Base-by-base conservation (phyloP, 2,797 vertebrate genomes). In the Oreochromis grahami region DNA sequence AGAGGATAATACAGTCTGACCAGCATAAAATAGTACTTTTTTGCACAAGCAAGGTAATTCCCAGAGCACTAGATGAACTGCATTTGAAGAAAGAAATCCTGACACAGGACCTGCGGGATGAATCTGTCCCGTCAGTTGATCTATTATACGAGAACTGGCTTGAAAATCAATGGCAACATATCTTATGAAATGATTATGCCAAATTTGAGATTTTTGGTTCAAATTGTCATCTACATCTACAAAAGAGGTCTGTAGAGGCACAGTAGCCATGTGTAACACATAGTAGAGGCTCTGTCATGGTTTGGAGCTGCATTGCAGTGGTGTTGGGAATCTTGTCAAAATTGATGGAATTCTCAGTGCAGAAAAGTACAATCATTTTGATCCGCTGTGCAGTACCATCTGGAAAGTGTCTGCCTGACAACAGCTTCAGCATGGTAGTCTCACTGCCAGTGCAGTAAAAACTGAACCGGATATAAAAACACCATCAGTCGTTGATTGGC, bases 371-470 rank as follows among this genome's bases (percentile, higher is more conserved):
- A 38, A 14, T 38, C 60, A 0, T 21, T 63, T 63, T 63, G 34
- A 38, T 65, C 19, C 0, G 4, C 34, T 38, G 7, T 0, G 19
- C 60, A 38, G 7, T 65, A 38, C 11, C 19, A 21, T 65, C 60
- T 65, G 60, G 60, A 65, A 65, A 38, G 60, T 38, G 60, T 65
- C 34, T 65, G 60, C 34, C 3, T 65, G 60, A 38, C 19, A 65
- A 38, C 60, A 65, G 60, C 60, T 38, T 63, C 6, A 65, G 19
- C 34, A 13, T 38, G 34, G 60, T 19, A 65, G 19, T 21, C 19
- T n/a, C 34, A 65, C 19, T 63, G 60, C 60, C 19, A 63, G 1
- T 38, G 60, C 34, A 65, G 60, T 65, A 65, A 65, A 38, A 65
- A 13, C 1, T 0, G 10, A 65, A 36, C 34, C 1, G 1, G 17